These are phyloP conservation scores for Hemistola chrysoprasaria DNA, from an alignment of 2,888 invertebrate species.

Conservation along the genomic window DNA sequence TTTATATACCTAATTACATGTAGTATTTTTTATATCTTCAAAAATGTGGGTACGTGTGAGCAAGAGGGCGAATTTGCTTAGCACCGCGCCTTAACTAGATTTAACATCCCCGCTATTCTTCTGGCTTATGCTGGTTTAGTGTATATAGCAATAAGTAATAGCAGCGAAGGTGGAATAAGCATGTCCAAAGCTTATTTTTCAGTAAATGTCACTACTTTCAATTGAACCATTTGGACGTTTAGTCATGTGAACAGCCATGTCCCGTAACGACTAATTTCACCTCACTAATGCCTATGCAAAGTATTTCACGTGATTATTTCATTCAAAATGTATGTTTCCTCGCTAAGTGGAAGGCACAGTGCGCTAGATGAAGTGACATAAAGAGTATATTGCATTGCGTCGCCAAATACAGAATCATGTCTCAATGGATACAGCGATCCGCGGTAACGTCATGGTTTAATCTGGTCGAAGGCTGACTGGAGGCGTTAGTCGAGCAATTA, in stretches of 20 bases:
- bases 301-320: constrained; percentile 32
- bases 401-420: constrained; percentile 65
- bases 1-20: too few species aligned
- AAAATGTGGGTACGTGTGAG: too few species aligned
- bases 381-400: constrained; percentile 63
- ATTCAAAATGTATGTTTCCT: constrained; percentile 43
- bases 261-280: too few species aligned
- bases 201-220: constrained; percentile 9
- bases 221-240: too few species aligned
- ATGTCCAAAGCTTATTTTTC: constrained; percentile 18
- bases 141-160: too few species aligned
- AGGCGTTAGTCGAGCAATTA: constrained; percentile 73
- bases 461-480: constrained; percentile 72
- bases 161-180: constrained; percentile 5
- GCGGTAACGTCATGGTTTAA: constrained; percentile 71
- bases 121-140: too few species aligned
- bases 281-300: constrained; percentile 15
- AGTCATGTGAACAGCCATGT: too few species aligned
- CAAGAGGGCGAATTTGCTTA: too few species aligned
- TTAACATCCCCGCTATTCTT: too few species aligned
- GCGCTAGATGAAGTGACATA: constrained; percentile 50
- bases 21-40: too few species aligned
- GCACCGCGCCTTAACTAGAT: too few species aligned
- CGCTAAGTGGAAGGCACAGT: constrained; percentile 53
- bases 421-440: constrained; percentile 57